These are phyloP conservation scores for Hoplias malabaricus DNA, from an alignment of 2,113 vertebrate genomes.

Conservation along the genomic window DNA sequence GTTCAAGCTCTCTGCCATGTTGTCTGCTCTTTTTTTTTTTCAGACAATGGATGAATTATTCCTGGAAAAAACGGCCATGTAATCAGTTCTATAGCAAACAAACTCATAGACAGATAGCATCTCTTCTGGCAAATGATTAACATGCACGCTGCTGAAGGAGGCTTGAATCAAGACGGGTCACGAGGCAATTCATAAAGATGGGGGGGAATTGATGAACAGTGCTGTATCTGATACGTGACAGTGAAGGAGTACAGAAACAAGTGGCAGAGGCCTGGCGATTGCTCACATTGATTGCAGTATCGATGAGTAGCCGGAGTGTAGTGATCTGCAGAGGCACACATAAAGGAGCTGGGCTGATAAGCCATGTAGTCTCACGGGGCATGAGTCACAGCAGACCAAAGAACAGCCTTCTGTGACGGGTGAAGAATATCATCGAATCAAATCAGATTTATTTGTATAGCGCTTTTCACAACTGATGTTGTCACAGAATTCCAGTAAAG, in stretches of 20 bases:
- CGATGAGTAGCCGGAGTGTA: constrained; percentile 34
- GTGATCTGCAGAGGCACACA: constrained; percentile 37
- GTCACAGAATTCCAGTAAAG: too few relatives aligned
- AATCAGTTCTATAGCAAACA: not conserved
- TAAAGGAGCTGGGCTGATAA: constrained; percentile 46
- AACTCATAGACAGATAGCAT: not conserved
- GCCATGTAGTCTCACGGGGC: constrained; percentile 36
- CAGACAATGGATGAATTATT: not conserved
- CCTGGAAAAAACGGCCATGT: not conserved
- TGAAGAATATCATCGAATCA: too few relatives aligned
- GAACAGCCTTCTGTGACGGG: constrained; percentile 18
- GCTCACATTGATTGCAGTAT: constrained; percentile 49
- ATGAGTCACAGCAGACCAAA: constrained; percentile 46
- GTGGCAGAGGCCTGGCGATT: constrained; percentile 20
- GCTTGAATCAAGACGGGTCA: not conserved
- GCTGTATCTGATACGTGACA: constrained; percentile 1
- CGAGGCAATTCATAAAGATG: constrained; percentile 22
- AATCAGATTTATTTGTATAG: too few relatives aligned
- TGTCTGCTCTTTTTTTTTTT: not conserved
- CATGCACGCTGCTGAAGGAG: not conserved
- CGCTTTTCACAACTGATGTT: too few relatives aligned
- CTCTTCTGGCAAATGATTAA: not conserved
- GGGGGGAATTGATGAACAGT: constrained; percentile 27
- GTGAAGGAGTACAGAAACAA: constrained; percentile 12
- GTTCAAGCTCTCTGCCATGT: too few relatives aligned